These are phyloP conservation scores for Fregata magnificens DNA, from an alignment of 2,113 vertebrate genomes.

Conservation along the genomic window DNA sequence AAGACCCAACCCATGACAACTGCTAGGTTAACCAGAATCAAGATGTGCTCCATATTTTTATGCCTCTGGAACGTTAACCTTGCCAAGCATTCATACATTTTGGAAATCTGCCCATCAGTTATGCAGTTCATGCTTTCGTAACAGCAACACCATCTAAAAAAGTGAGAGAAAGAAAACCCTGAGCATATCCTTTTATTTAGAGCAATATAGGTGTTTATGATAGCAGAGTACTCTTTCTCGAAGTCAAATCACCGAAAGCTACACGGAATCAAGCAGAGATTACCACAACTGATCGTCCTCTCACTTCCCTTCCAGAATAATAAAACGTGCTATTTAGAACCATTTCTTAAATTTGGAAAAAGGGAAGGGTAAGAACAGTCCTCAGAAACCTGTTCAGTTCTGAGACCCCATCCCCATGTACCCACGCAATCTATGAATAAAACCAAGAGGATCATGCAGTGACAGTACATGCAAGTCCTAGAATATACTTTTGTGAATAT, in stretches of 20 bases:
- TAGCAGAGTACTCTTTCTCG: not conserved
- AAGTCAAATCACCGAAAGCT: not conserved
- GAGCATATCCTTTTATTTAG: not conserved
- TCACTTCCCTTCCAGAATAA: not conserved
- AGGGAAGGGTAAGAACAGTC: not conserved
- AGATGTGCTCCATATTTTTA: not conserved
- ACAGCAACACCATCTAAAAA: not conserved
- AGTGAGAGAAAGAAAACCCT: not conserved
- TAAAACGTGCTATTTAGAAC: not conserved
- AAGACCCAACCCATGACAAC: not conserved
- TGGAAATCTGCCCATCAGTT: slow-evolving; percentile 8
- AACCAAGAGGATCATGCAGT: not conserved
- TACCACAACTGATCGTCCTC: not conserved
- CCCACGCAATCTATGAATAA: not conserved
- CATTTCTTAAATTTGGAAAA: not conserved
- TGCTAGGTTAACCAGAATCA: not conserved
- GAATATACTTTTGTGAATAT: not conserved
- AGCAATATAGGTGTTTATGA: not conserved
- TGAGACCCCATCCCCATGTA: not conserved
- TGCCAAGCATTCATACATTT: not conserved
- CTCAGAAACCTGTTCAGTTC: not conserved
- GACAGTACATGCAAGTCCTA: not conserved
- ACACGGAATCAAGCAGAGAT: not conserved
- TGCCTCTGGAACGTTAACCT: not conserved
- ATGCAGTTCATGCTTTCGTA: not conserved